These are phyloP conservation scores for Tuta absoluta DNA, from an alignment of 2,888 invertebrate genomes.

Conservation along the genomic window DNA sequence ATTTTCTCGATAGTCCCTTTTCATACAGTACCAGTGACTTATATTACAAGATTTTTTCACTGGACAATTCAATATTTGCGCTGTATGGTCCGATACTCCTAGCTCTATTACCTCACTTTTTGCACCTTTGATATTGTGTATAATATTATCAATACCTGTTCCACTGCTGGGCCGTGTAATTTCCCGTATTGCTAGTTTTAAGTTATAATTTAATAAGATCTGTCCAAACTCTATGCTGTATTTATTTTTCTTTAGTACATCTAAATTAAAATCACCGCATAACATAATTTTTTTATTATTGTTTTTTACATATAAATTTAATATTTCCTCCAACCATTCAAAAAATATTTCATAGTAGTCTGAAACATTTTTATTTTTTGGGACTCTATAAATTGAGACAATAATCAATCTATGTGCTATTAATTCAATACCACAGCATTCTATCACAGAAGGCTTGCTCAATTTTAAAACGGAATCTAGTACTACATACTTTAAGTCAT, in stretches of 20 bases:
- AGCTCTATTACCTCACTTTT: too few relatives aligned
- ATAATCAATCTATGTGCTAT: not conserved
- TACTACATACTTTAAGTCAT: not conserved
- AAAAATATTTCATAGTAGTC: slow-evolving; percentile 1
- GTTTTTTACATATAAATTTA: not conserved
- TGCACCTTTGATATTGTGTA: slow-evolving; percentile 13
- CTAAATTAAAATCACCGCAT: slow-evolving; percentile 11
- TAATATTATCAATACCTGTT: slow-evolving; percentile 14
- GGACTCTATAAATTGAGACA: slow-evolving; percentile 9
- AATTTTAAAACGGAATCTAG: too few relatives aligned
- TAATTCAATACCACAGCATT: slow-evolving; percentile 15
- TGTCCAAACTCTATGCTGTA: not conserved
- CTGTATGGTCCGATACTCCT: slow-evolving; percentile 13
- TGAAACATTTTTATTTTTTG: not conserved
- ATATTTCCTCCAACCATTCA: not conserved
- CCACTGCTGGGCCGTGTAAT: not conserved
- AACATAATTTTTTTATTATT: slow-evolving; percentile 3
- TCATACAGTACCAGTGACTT: not conserved
- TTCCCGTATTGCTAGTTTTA: not conserved
- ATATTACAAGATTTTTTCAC: slow-evolving; percentile 7
- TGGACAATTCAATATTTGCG: slow-evolving; percentile 10
- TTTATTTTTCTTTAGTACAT: slow-evolving; percentile 1
- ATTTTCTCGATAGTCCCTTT: slow-evolving; percentile 1
- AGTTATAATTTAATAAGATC: not conserved
- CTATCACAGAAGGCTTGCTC: not conserved